A percentile compares a stretch with the other conserved stretches of the same genome.
phyloP scores from a whole-genome alignment of 1,140 invertebrate genomes.

The Carcinoscorpius rotundicauda region DNA sequence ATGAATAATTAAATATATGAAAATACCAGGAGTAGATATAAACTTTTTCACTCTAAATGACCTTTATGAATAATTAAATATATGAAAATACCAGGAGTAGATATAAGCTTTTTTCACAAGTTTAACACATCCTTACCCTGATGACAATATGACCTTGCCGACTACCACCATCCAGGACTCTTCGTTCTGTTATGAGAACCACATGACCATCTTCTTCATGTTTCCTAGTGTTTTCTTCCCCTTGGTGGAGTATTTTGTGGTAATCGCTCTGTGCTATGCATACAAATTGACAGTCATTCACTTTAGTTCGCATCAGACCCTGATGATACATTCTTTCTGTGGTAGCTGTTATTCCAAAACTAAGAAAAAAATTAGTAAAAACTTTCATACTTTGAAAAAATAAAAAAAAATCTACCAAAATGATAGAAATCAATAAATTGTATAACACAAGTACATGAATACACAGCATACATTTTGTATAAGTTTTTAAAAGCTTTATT shows the following conservation, averaged over 20 bases:
- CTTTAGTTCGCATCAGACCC: constrained; percentile 90
- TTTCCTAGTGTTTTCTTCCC: constrained; percentile 82
- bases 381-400: neutral
- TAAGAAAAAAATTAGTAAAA: constrained; percentile 1
- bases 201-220: constrained; percentile 78
- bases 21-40: neutral
- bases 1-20: neutral
- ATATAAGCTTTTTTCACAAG: too few relatives aligned
- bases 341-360: constrained; percentile 88
- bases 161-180: constrained; percentile 50
- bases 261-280: constrained; percentile 96
- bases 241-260: constrained; percentile 58
- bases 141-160: constrained; percentile 72
- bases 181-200: constrained; percentile 81
- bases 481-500: neutral
- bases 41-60: neutral
- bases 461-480: too few relatives aligned
- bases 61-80: neutral
- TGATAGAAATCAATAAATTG: neutral
- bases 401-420: too few relatives aligned
- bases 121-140: constrained; percentile 39
- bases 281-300: constrained; percentile 97
- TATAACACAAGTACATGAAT: neutral
- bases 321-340: constrained; percentile 90
- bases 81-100: neutral